Evolutionary conservation across 2,113 vertebrate genomes (phyloP), one percentile per base, ranked within the genome.

Genomic region (Hylia prasina): DNA sequence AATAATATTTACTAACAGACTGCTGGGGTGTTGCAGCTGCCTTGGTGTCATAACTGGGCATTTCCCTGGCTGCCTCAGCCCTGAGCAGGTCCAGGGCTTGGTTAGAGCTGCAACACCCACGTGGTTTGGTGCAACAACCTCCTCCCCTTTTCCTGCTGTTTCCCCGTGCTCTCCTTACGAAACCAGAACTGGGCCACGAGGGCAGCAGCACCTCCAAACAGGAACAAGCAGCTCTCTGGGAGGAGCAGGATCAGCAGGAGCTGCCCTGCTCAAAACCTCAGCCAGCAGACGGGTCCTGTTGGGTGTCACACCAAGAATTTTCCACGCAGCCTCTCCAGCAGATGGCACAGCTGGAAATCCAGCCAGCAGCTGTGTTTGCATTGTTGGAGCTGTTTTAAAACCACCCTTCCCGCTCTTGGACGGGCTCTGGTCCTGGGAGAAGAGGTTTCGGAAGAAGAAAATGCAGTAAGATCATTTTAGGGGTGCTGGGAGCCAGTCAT

Each of bases 291-390:
- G 56, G 66, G 35, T 80, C 83, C 89, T 35, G 31, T 16, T 6
- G 81, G 70, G 61, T 81, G 79, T 6, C 37, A 72, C 64, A 23
- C 11, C 1, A 10, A 50, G 77, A 3, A 2, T 48, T 65, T 35
- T 15, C 73, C 69, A 42, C 0, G 1, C 61, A 60, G 92, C 75
- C 90, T 61, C 93, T 83, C 66, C 83, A 18, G 27, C 1, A 1
- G 78, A 7, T 15, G 75, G 78, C 15, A 12, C 22, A 15, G 66
- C 56, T 65, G 84, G 7, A 77, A 37, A 79, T 61, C 4, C 10
- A 84, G 65, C 61, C 85, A 94, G 96, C 95, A 84, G 68, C 90
- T 80, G 37, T 3, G 23, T 70, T 88, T 61, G 96, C 89, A 69
- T 73, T 85, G 51, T 14, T 8, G 64, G 72, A 90, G 18, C 68